phyloP scores from a whole-genome alignment of 2,113 vertebrate species.

The Tetrao urogallus region DNA sequence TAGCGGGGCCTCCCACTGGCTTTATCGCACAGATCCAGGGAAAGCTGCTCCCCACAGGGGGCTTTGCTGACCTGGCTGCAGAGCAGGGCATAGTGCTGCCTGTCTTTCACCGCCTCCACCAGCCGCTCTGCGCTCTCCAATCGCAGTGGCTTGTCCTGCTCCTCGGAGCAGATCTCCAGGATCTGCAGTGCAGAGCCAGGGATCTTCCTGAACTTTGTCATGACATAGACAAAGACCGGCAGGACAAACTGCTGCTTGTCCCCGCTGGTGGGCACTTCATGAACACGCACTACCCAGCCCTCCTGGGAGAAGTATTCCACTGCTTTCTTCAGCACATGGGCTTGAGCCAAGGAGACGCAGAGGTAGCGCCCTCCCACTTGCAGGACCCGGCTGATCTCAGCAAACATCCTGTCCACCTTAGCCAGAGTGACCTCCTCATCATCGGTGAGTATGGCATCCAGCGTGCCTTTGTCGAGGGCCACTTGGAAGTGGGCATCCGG shows the following conservation, averaged over 20 bases:
- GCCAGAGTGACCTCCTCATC: conserved; percentile 81
- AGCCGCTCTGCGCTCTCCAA: conserved; percentile 76
- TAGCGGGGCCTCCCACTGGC: conserved; percentile 87
- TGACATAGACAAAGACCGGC: conserved; percentile 90
- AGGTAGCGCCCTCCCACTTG: conserved; percentile 91
- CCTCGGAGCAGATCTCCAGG: conserved; percentile 89
- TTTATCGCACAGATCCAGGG: conserved; percentile 86
- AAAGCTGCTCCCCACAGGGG: conserved; percentile 74
- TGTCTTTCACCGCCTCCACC: conserved; percentile 85
- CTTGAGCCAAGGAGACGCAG: conserved; percentile 94
- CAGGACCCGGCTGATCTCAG: conserved; percentile 89
- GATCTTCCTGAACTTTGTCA: conserved; percentile 90
- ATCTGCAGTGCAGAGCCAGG: conserved; percentile 78
- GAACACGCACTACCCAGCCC: conserved; percentile 92
- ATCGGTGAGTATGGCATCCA: conserved; percentile 87
- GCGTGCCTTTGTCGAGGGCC: conserved; percentile 92
- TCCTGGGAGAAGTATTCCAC: conserved; percentile 88
- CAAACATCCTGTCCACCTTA: conserved; percentile 85
- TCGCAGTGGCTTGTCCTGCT: conserved; percentile 84
- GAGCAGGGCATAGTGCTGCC: conserved; percentile 89
- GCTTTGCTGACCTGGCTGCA: conserved; percentile 83
- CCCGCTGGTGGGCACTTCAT: conserved; percentile 80
- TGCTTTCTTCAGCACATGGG: conserved; percentile 86
- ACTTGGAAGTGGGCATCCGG: conserved; percentile 86
- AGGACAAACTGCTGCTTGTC: conserved; percentile 82